Conservation (phyloP, 1,140 invertebrate genomes). For the Drosophila fuyamai region DNA sequence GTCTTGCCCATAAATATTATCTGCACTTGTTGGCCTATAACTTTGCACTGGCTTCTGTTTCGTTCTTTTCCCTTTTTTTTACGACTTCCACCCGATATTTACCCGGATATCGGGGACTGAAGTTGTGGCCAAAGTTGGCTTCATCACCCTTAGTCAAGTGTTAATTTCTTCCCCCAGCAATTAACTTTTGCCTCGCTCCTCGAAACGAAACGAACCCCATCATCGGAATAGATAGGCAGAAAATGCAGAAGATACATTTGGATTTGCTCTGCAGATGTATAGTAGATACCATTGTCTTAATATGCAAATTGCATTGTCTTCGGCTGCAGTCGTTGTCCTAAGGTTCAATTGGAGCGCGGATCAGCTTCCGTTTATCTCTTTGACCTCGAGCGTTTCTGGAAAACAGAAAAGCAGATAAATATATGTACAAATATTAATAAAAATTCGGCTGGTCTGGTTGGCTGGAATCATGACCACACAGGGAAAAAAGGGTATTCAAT, state of each 20-base stretch:
- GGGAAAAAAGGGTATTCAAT: neutral
- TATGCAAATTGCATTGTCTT: constrained; percentile 76
- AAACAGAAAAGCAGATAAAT: constrained; percentile 24
- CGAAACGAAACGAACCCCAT: constrained; percentile 7
- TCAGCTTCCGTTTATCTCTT: constrained; percentile 57
- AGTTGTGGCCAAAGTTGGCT: neutral
- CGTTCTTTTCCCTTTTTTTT: constrained; percentile 9
- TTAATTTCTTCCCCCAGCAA: constrained; percentile 67
- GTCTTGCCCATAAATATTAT: constrained; percentile 69
- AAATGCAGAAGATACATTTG: constrained; percentile 17
- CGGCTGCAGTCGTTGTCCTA: constrained; percentile 7
- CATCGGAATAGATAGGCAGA: constrained; percentile 6
- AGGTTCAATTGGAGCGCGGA: constrained; percentile 50
- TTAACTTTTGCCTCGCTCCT: constrained; percentile 50
- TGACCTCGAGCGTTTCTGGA: constrained; percentile 65
- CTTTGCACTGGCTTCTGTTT: constrained; percentile 26
- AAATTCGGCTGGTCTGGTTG: constrained; percentile 30
- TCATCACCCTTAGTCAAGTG: constrained; percentile 52
- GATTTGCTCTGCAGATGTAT: neutral
- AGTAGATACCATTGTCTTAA: constrained; percentile 65
- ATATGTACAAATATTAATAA: constrained; percentile 68
- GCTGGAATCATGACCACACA: constrained; percentile 59
- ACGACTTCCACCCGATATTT: constrained; percentile 4
- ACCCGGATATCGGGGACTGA: too few species aligned
- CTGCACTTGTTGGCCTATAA: constrained; percentile 26